Evolutionary conservation across 2,888 invertebrate species (phyloP), one percentile per base, ranked within the genome.

Genomic region (Mystacides longicornis): DNA sequence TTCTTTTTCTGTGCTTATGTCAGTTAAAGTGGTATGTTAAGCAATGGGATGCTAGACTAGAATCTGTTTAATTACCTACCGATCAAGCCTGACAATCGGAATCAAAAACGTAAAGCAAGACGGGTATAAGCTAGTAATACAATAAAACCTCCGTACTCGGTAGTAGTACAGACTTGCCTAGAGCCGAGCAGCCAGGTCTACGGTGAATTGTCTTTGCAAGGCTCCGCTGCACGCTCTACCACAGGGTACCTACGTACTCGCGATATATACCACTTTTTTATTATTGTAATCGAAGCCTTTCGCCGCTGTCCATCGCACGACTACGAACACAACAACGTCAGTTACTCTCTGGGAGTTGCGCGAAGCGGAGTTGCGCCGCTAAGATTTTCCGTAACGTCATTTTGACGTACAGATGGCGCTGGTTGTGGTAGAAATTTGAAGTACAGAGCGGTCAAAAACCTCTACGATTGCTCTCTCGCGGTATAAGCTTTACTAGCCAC

Each of bases 361-460:
- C 20, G 49, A 23, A 51, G 45, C 20, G 51, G 43, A 23, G 37
- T 23, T 37, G 16, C 37, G 4, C 4, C 37, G 37, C 14, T 14
- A 3, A 7, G 3, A 37, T 37, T 7, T 14, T 16, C 16, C 37
- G n/a, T n/a, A n/a, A n/a, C n/a, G n/a, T n/a, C n/a, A n/a, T n/a
- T n/a, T n/a, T n/a, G n/a, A n/a, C n/a, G 11, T 14, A 14, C 16
- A 37, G 37, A 37, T 51, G 51, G 51, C 51, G 51, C 37, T 51
- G 37, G 21, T 23, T 7, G 37, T 31, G 27, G n/a, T 16, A 7
- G 19, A 18, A 33, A 49, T 20, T 22, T 33, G 42, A 21, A 21
- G n/a, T 52, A 16, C 33, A 20, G 31, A 56, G 49, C 56, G 56
- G 56, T 56, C 56, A 56, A 52, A 56, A 56, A 56, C 56, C 56